Evolutionary conservation across 2,888 invertebrate species (phyloP), one percentile per base, ranked within the genome.

Genomic region (Conistra vaccinii): DNA sequence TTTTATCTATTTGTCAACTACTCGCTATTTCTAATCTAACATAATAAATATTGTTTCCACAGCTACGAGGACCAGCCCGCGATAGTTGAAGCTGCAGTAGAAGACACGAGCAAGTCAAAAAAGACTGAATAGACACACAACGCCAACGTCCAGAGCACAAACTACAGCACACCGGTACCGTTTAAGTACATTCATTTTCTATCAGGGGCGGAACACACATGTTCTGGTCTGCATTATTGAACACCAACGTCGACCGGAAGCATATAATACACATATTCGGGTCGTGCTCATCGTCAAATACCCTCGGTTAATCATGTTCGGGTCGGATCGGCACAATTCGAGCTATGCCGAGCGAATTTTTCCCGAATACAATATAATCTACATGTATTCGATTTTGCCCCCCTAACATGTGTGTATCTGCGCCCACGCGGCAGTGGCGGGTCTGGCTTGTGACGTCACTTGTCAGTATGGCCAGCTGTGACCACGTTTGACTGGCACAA

Each of bases 51-150:
- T 58, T 78, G 14, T 84, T 39, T 80, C 68, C 51, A 3, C 91
- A 96, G 96, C 39, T 96, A 96, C 78, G 96, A 96, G 85, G 96
- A 96, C 88, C 96, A 96, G 76, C 95, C 96, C 0, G 93, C 93
- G 3, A 74, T 93, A 14, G 86, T 87, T 12, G 92, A 91, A 55
- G 76, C 88, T 1, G 82, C 88, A 7, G 87, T 87, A 6, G 87
- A 86, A 6, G 90, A 91, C 68, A 86, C 82, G 57, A 86, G 88
- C 85, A 94, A 93, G 89, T 79, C 92, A 51, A 95, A 95, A 89
- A 95, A 96, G 93, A 91, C 91, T 76, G 96, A 96, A 85, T 96
- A 94, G 84, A 68, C 73, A 53, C 63, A 51, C 58, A 63, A 45
- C 20, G 73, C 71, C 71, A 80, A 73, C 81, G 74, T 78, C 87